Percentiles rank a stretch among this genome's conserved stretches.
These are phyloP conservation scores for Lithobius niger DNA, from an alignment of 1,140 invertebrate species.

Conservation along the genomic window DNA sequence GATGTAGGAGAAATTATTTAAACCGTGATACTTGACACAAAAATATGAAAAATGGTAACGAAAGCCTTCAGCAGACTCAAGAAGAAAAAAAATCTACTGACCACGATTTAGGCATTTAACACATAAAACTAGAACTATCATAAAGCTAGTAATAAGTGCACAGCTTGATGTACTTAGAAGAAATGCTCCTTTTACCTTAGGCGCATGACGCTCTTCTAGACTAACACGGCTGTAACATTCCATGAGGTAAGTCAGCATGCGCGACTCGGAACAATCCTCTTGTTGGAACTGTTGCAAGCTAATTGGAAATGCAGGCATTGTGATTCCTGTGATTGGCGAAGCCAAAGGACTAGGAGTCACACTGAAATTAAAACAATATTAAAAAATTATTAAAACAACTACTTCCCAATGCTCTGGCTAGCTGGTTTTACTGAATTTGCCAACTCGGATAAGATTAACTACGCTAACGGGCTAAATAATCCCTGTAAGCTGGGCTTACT, in stretches of 20 bases:
- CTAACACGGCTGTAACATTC: constrained; percentile 30
- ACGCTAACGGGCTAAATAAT: background rate
- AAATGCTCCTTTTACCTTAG: constrained; percentile 53
- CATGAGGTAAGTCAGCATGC: constrained; percentile 30
- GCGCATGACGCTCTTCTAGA: constrained; percentile 31
- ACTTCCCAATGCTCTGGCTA: too few species aligned
- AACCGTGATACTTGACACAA: too few species aligned
- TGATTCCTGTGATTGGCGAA: constrained; percentile 2
- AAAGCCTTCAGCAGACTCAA: too few species aligned
- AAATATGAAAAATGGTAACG: too few species aligned
- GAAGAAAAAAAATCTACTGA: background rate
- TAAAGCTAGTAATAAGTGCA: too few species aligned
- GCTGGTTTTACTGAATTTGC: too few species aligned
- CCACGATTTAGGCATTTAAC: background rate
- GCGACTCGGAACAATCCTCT: constrained; percentile 24
- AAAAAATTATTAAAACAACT: background rate
- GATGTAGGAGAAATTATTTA: too few species aligned
- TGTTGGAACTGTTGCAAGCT: constrained; percentile 15
- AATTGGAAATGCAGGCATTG: background rate
- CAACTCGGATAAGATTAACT: too few species aligned
- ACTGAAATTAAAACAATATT: background rate
- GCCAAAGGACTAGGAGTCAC: constrained; percentile 7
- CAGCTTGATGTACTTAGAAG: too few species aligned
- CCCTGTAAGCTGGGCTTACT: constrained; percentile 33
- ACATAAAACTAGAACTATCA: constrained; percentile 2